phyloP scores from a whole-genome alignment of 2,888 invertebrate genomes.

The Mantis religiosa region DNA sequence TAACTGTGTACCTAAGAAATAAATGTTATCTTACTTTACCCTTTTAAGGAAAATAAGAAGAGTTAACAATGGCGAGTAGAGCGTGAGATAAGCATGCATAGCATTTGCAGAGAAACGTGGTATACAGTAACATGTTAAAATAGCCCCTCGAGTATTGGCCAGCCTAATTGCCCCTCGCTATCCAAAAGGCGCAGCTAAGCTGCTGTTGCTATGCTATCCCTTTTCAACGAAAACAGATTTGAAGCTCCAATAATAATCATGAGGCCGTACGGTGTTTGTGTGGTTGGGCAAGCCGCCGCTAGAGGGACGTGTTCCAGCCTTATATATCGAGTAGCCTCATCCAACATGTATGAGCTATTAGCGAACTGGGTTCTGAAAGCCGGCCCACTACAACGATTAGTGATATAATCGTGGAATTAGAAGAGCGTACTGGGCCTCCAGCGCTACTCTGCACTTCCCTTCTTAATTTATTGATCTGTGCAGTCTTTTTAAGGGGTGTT shows the following conservation, averaged over 20 bases:
- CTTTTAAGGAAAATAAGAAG: too few species aligned
- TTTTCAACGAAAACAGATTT: not conserved
- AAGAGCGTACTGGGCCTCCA: not conserved
- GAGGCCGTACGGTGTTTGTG: not conserved
- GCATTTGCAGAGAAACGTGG: not conserved
- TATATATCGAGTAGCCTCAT: not conserved
- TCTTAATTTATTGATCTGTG: not conserved
- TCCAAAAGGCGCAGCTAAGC: not conserved
- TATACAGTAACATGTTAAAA: not conserved
- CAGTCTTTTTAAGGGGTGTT: not conserved
- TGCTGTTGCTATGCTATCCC: not conserved
- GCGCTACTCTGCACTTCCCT: not conserved
- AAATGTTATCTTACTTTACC: too few species aligned
- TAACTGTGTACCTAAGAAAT: too few species aligned
- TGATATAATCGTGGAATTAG: slow-evolving; percentile 10
- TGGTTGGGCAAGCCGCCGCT: not conserved
- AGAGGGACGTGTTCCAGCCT: not conserved
- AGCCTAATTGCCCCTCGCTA: not conserved
- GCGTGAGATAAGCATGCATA: not conserved
- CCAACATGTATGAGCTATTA: slow-evolving; percentile 18
- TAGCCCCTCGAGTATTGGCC: not conserved
- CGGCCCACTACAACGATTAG: slow-evolving; percentile 10
- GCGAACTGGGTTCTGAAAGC: slow-evolving; percentile 6
- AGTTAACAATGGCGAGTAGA: too few species aligned
- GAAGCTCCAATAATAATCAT: not conserved